Base-by-base conservation (phyloP, 1,140 invertebrate genomes). In the Lysiphlebus fabarum region DNA sequence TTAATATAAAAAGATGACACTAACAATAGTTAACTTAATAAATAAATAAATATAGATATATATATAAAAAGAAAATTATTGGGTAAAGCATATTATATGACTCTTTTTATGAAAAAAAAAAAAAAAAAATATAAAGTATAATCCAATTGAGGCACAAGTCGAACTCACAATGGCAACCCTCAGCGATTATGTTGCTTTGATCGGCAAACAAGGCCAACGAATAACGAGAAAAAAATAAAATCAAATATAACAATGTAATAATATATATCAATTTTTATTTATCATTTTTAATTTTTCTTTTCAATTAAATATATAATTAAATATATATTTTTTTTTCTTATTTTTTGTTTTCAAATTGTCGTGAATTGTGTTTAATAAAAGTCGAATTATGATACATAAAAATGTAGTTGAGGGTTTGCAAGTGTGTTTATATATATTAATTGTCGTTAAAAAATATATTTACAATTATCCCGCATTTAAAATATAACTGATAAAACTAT, bases 381-480 rank as follows among this genome's bases (percentile, higher is more conserved):
- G 17, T 26, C 17, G 17, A 26, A 4, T 26, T 26, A 26, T 17
- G 17, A 17, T 17, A 1, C 3, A 17, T n/a, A n/a, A n/a, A 3
- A 1, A 17, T 17, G 3, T 26, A 26, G 2, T 26, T 26, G 1
- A 26, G 17, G 17, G 17, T 26, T 26, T 26, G 17, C 17, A 26
- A 26, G 17, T 26, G 17, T 26, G n/a, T n/a, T n/a, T n/a, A n/a
- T n/a, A n/a, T n/a, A 2, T 26, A 26, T 26, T 26, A 26, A 26
- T 26, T 26, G 4, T 26, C 4, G 17, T 26, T 26, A 42, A 41
- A 37, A n/a, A 53, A 8, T 14, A 17, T 58, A 26, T 26, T n/a
- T 40, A 71, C 69, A 71, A 69, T 68, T 66, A 65, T 71, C 69
- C 69, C 69, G 69, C 68, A 71, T 70, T 65, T 47, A 41, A 62